A percentile compares a stretch with the other conserved stretches of the same genome.
phyloP scores from a whole-genome alignment of 2,113 vertebrate species.

The Xenopus borealis region DNA sequence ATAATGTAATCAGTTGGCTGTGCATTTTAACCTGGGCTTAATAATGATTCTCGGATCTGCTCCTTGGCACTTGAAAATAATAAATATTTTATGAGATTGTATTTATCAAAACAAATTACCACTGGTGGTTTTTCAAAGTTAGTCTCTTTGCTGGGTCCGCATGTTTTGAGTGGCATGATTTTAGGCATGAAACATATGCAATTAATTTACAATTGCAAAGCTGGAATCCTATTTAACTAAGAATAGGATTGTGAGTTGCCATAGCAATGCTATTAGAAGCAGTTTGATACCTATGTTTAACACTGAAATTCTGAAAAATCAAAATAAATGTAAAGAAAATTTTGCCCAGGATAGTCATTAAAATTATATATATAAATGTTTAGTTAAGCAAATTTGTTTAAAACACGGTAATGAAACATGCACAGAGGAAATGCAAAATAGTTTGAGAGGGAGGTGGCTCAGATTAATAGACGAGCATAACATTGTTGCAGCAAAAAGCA shows the following conservation, averaged over 20 bases:
- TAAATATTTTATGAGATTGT: too few relatives aligned
- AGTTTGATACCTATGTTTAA: conserved; percentile 3
- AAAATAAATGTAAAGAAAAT: neutral
- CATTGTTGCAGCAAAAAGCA: too few relatives aligned
- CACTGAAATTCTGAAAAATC: neutral
- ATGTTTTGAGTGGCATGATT: neutral
- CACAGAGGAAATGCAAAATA: neutral
- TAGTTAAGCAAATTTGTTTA: neutral
- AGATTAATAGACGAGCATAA: too few relatives aligned
- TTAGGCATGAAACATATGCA: neutral
- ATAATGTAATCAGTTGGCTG: too few relatives aligned
- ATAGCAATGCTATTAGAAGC: conserved; percentile 9
- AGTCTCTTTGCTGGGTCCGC: neutral
- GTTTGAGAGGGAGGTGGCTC: too few relatives aligned
- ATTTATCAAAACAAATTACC: too few relatives aligned
- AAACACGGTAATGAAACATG: neutral
- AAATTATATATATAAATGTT: neutral
- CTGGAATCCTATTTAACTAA: neutral
- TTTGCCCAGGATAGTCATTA: neutral
- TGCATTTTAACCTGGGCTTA: too few relatives aligned
- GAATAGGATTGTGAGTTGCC: conserved; percentile 2
- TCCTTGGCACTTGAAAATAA: too few relatives aligned
- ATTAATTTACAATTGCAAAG: neutral
- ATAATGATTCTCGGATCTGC: too few relatives aligned
- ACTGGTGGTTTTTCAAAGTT: neutral